Evolutionary conservation across 2,797 vertebrate species (phyloP).

Genomic region (Cryptoblepharus egeriae): DNA sequence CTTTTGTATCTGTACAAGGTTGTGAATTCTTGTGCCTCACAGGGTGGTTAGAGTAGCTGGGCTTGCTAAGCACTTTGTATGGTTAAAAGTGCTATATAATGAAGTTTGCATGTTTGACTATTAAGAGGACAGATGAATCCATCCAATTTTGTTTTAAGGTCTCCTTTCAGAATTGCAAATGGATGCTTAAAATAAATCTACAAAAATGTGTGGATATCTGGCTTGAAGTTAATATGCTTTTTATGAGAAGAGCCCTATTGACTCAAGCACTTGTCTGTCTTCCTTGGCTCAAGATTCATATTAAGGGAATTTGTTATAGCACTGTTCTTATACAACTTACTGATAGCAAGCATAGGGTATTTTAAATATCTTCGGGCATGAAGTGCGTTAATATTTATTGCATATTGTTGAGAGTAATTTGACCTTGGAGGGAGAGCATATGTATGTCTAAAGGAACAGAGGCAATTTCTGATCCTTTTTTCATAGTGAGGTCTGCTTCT

Average conservation of each 20-base stretch:
- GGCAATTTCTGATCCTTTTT: constrained; percentile 3
- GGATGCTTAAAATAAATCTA: background rate
- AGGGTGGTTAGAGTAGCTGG: background rate
- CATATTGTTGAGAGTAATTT: constrained; percentile 4
- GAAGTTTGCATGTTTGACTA: background rate
- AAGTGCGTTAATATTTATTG: background rate
- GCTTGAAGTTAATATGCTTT: background rate
- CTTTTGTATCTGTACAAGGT: background rate
- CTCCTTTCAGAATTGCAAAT: background rate
- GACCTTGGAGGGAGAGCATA: background rate
- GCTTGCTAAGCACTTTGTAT: constrained; percentile 21
- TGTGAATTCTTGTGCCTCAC: background rate
- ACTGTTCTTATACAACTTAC: background rate
- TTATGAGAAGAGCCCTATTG: background rate
- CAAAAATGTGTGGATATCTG: background rate
- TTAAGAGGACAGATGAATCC: background rate
- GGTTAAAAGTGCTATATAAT: background rate
- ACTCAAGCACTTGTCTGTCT: background rate
- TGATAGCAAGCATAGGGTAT: background rate
- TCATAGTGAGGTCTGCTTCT: constrained; percentile 44
- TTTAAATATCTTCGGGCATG: background rate
- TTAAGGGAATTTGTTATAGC: background rate
- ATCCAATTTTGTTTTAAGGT: background rate
- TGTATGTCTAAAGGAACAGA: background rate
- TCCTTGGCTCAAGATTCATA: background rate